phyloP scores from a whole-genome alignment of 1,140 invertebrate genomes.

The Harlomillsia oculata region DNA sequence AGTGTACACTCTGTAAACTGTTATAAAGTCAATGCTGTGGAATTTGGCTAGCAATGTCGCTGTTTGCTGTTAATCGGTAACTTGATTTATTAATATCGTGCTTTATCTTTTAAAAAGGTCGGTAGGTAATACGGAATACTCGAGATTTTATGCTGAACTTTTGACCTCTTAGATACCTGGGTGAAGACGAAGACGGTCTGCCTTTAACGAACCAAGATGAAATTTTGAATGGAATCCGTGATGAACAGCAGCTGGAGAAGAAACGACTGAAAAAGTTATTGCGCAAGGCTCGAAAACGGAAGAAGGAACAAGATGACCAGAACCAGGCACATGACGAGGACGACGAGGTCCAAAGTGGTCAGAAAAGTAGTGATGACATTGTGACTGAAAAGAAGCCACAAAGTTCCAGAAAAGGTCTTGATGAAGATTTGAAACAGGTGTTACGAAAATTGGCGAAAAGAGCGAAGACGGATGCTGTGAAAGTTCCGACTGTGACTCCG shows the following conservation, averaged over 20 bases:
- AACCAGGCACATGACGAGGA: not conserved
- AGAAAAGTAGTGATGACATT: not conserved
- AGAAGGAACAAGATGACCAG: not conserved
- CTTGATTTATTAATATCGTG: not conserved
- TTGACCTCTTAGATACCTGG: constrained; percentile 1
- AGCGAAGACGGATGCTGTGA: no score
- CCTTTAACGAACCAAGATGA: constrained; percentile 4
- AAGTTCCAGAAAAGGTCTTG: not conserved
- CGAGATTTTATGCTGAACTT: not conserved
- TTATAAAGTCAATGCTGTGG: no score
- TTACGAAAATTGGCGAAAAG: not conserved
- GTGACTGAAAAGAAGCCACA: not conserved
- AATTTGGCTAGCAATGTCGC: not conserved
- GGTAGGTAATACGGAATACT: not conserved
- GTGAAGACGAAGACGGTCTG: not conserved
- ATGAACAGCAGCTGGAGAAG: constrained; percentile 14
- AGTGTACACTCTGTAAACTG: no score
- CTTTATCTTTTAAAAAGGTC: no score
- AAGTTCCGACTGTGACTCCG: no score
- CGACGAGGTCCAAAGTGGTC: not conserved
- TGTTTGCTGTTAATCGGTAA: constrained; percentile 10
- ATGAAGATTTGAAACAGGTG: not conserved
- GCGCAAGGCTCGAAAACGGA: constrained; percentile 19
- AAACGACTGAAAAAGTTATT: constrained; percentile 20
- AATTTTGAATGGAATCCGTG: not conserved